Percentiles rank a stretch among this genome's conserved stretches.
Evolutionary conservation across 2,797 vertebrate species (phyloP).

Genomic region (Cuniculus paca): DNA sequence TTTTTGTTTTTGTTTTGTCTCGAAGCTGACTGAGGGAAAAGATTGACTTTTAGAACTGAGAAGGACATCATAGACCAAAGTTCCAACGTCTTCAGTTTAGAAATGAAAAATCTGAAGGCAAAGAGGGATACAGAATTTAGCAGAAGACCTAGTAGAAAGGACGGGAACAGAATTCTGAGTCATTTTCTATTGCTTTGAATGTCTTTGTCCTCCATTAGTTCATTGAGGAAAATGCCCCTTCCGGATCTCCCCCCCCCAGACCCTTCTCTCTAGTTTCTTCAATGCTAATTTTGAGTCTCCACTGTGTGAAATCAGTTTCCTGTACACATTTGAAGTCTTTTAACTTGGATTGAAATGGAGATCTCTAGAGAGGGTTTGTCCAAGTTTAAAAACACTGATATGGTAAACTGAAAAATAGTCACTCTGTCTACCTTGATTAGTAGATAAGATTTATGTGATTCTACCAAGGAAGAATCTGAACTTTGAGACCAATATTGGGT

Average conservation of each 20-base stretch:
- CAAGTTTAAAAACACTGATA: background rate
- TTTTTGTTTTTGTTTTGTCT: background rate
- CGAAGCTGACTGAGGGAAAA: background rate
- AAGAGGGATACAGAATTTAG: background rate
- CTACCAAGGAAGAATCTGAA: background rate
- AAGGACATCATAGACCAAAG: background rate
- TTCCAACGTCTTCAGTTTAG: background rate
- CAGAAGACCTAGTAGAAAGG: background rate
- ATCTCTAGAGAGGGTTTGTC: background rate
- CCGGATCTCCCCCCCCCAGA: too few species aligned
- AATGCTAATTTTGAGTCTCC: background rate
- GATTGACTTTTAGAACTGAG: background rate
- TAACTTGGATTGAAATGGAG: background rate
- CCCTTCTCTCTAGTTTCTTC: background rate
- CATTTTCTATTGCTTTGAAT: background rate
- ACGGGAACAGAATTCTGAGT: background rate
- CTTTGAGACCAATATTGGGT: background rate
- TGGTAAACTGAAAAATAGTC: background rate
- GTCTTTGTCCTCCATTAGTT: background rate
- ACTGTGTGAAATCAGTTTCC: background rate
- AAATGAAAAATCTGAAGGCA: background rate
- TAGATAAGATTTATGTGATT: background rate
- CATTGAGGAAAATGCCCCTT: background rate
- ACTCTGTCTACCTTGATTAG: background rate
- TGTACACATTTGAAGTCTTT: background rate